Percentiles rank a stretch among this genome's conserved stretches.
Evolutionary conservation across 2,113 vertebrate species (phyloP).

Genomic region (Atrichornis clamosus): DNA sequence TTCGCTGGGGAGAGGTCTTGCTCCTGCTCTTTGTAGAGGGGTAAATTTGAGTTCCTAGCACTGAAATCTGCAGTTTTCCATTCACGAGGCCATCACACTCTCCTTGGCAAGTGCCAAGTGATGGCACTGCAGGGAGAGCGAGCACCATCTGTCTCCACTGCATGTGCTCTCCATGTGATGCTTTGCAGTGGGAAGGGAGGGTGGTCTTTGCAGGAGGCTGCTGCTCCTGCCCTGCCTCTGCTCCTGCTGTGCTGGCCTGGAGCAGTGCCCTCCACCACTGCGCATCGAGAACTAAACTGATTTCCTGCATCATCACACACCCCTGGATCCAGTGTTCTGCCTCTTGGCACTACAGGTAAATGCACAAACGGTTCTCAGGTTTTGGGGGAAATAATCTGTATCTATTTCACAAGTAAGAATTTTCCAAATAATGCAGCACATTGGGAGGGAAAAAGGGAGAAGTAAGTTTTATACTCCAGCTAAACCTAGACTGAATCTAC

Average conservation of each 20-base stretch:
- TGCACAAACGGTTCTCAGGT: not conserved
- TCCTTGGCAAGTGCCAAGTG: not conserved
- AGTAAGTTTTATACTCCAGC: not conserved
- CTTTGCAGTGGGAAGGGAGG: not conserved
- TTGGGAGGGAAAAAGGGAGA: not conserved
- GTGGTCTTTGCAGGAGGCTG: not conserved
- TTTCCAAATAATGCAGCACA: not conserved
- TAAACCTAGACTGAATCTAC: not conserved
- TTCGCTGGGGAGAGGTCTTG: not conserved
- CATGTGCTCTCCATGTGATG: not conserved
- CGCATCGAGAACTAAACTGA: not conserved
- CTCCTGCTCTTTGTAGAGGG: not conserved
- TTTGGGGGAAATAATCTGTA: not conserved
- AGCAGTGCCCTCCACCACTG: not conserved
- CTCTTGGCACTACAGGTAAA: not conserved
- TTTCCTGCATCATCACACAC: not conserved
- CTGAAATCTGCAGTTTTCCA: not conserved
- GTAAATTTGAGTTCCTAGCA: not conserved
- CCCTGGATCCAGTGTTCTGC: accelerated
- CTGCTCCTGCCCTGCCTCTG: not conserved
- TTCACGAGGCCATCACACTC: not conserved
- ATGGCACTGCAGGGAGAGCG: not conserved
- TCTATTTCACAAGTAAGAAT: not conserved
- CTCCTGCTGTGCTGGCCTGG: not conserved
- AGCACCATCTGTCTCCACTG: not conserved